Conservation (phyloP, 2,797 vertebrate species). For the Sebastes itinus region DNA sequence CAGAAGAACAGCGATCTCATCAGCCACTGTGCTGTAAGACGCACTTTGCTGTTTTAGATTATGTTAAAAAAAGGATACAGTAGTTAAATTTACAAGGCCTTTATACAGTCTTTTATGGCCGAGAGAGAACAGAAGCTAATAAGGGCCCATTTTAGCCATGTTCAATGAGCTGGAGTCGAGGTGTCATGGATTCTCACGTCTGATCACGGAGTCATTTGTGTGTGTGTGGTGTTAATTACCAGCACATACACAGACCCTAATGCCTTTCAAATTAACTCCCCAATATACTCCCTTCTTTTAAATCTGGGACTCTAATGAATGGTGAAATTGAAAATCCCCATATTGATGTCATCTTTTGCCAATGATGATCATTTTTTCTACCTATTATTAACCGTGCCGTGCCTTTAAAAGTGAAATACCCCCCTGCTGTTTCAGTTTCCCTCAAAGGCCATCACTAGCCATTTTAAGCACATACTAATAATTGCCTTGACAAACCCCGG, state of each 20-base stretch:
- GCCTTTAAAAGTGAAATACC: constrained; percentile 92
- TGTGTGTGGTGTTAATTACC: constrained; percentile 87
- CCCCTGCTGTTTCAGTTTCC: constrained; percentile 88
- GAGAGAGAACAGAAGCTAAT: constrained; percentile 12
- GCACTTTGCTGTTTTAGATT: not conserved
- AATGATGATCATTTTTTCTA: constrained; percentile 88
- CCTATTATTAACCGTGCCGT: constrained; percentile 93
- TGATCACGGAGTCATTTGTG: constrained; percentile 77
- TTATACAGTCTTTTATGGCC: constrained; percentile 2
- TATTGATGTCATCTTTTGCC: constrained; percentile 92
- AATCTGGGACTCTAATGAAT: constrained; percentile 56
- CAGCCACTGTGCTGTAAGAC: not conserved
- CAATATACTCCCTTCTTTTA: constrained; percentile 84
- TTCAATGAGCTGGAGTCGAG: constrained; percentile 22
- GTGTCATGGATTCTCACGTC: constrained; percentile 46
- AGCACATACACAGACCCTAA: constrained; percentile 84
- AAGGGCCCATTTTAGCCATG: constrained; percentile 16
- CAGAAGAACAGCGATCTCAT: not conserved
- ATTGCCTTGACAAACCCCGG: constrained; percentile 95
- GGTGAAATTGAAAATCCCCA: constrained; percentile 76
- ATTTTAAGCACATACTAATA: constrained; percentile 95
- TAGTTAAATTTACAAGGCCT: constrained; percentile 14
- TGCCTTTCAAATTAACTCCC: constrained; percentile 89
- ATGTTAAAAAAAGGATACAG: not conserved
- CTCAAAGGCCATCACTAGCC: constrained; percentile 92